A percentile compares a stretch with the other conserved stretches of the same genome.
These are phyloP conservation scores for Bothrops jararaca DNA, from an alignment of 2,113 vertebrate species.

Conservation along the genomic window DNA sequence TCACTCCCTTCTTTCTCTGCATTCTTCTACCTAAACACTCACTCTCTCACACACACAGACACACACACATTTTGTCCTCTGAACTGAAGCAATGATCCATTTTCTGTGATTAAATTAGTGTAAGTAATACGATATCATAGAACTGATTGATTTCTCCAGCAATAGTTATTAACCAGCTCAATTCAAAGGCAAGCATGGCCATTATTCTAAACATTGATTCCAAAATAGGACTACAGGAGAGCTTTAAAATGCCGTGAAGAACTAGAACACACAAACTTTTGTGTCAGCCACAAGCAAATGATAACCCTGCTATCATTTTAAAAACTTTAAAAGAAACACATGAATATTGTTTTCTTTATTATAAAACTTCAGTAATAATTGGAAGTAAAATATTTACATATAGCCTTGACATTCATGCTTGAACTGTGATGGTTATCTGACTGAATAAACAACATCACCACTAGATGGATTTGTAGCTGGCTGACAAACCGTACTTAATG, in stretches of 20 bases:
- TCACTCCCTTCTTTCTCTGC: constrained; percentile 15
- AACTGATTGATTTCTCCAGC: constrained; percentile 93
- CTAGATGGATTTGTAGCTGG: no score
- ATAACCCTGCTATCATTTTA: neutral
- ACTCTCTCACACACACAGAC: constrained; percentile 25
- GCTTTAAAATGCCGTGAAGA: constrained; percentile 55
- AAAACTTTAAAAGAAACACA: neutral
- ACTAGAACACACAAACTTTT: constrained; percentile 39
- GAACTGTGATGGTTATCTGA: neutral
- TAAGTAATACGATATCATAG: constrained; percentile 98
- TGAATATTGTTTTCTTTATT: neutral
- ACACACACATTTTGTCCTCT: constrained; percentile 61
- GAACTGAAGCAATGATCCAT: constrained; percentile 87
- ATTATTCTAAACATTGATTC: constrained; percentile 94
- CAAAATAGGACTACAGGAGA: constrained; percentile 62
- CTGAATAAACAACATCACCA: neutral
- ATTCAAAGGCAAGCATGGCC: constrained; percentile 82
- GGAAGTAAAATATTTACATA: neutral
- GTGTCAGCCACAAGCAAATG: neutral
- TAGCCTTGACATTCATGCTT: neutral
- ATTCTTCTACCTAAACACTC: neutral
- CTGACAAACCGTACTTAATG: no score
- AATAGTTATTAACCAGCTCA: constrained; percentile 90
- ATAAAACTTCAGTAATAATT: neutral
- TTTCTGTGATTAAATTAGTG: constrained; percentile 96